These are phyloP conservation scores for Rhinolophus sinicus DNA, from an alignment of 2,113 vertebrate genomes.

Conservation along the genomic window DNA sequence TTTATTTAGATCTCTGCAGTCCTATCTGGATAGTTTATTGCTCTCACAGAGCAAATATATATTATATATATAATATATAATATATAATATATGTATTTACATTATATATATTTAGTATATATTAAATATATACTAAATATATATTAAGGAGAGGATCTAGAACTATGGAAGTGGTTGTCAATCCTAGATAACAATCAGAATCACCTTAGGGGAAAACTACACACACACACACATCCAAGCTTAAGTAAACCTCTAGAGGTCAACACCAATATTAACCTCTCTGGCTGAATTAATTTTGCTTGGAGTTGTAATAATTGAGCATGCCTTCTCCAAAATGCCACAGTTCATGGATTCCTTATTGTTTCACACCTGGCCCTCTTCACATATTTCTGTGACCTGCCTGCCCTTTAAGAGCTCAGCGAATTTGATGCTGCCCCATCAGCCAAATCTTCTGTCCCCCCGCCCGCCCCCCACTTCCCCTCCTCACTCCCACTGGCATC, in stretches of 20 bases:
- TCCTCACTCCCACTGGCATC: fast-evolving
- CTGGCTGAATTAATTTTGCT: background rate
- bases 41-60: background rate
- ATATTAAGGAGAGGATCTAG: background rate
- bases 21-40: background rate
- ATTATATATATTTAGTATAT: no score
- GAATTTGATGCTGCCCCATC: background rate
- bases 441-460: background rate
- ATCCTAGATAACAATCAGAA: background rate
- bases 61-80: no score
- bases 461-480: no score
- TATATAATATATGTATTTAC: no score
- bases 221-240: background rate
- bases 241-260: background rate
- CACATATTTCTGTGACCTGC: background rate
- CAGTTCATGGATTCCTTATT: background rate
- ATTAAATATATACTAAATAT: no score
- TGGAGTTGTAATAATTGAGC: background rate
- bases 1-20: background rate
- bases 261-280: background rate
- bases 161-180: background rate
- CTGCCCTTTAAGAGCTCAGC: background rate
- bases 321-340: background rate
- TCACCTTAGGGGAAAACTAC: background rate
- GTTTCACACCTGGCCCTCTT: background rate